Conservation (phyloP, 2,113 vertebrate species). For the Prionailurus viverrinus region DNA sequence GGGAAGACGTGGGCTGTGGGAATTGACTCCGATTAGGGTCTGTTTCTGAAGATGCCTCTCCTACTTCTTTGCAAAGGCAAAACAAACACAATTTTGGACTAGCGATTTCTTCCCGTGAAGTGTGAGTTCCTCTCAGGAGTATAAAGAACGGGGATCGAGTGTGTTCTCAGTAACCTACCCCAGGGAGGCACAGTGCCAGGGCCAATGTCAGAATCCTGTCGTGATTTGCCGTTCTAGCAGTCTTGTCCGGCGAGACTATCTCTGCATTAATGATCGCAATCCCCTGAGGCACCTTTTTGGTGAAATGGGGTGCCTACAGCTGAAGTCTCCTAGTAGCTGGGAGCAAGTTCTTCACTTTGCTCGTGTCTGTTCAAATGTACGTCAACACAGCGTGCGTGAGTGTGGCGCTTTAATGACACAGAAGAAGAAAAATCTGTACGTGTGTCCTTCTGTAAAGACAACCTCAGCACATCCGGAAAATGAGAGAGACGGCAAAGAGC, state of each 20-base stretch:
- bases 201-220: not conserved
- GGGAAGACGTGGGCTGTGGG: accelerated
- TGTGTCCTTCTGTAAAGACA: not conserved
- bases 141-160: not conserved
- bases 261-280: not conserved
- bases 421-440: not conserved
- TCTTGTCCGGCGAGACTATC: not conserved
- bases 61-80: not conserved
- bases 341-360: not conserved
- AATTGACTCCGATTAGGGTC: not conserved
- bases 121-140: not conserved
- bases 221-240: not conserved
- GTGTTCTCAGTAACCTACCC: not conserved
- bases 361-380: not conserved
- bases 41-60: not conserved
- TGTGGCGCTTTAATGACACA: not conserved
- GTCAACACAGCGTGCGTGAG: not conserved
- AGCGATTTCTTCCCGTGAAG: not conserved
- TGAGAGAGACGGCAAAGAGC: not conserved
- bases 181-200: not conserved
- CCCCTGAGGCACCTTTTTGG: not conserved
- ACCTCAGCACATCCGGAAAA: not conserved
- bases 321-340: not conserved
- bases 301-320: not conserved
- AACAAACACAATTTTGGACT: slow-evolving; percentile 22